phyloP scores from a whole-genome alignment of 2,797 vertebrate genomes.

The Hybognathus amarus region DNA sequence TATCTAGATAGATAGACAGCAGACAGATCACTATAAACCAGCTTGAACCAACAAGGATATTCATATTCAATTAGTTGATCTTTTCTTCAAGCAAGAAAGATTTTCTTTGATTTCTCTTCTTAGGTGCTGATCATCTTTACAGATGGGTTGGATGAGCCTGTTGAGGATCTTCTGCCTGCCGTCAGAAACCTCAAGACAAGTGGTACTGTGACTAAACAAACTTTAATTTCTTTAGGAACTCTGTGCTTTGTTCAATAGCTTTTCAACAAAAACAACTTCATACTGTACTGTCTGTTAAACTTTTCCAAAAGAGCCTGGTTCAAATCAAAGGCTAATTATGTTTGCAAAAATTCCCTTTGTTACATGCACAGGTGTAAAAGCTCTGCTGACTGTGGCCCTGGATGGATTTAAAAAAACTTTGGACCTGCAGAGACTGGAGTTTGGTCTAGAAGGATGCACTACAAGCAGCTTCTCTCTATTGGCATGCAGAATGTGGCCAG shows the following conservation, averaged over 20 bases:
- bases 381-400: slow-evolving; percentile 82
- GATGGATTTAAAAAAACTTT: slow-evolving; percentile 72
- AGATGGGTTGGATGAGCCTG: slow-evolving; percentile 82
- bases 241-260: not conserved
- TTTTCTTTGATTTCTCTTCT: not conserved
- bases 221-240: not conserved
- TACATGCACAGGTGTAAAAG: slow-evolving; percentile 76
- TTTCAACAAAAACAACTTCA: not conserved
- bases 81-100: not conserved
- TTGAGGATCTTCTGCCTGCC: slow-evolving; percentile 73
- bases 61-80: not conserved
- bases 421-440: slow-evolving; percentile 85
- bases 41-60: not conserved
- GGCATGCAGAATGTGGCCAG: slow-evolving; percentile 78
- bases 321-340: not conserved
- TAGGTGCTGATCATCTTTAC: slow-evolving; percentile 89
- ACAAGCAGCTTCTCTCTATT: slow-evolving; percentile 79
- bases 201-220: slow-evolving; percentile 64
- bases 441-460: slow-evolving; percentile 88
- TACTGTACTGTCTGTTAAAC: not conserved
- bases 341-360: slow-evolving; percentile 16
- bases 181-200: slow-evolving; percentile 70
- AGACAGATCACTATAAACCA: not conserved
- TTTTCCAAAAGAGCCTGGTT: not conserved
- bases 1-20: not conserved